Base-by-base conservation (phyloP, 1,140 invertebrate species). In the Drosophila paulistorum region DNA sequence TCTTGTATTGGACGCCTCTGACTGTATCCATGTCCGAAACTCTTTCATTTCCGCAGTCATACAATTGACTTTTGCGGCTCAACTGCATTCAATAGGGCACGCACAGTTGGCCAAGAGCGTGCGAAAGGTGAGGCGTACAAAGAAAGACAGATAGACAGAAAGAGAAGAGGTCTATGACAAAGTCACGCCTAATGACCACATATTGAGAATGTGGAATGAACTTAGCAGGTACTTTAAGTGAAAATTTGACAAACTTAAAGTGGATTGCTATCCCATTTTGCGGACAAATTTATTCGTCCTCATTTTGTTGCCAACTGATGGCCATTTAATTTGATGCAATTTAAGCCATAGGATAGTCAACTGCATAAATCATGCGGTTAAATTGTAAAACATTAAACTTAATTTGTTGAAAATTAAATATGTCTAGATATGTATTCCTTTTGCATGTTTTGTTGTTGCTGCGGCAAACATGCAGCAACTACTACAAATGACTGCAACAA, bases 401-500 rank as follows among this genome's bases (percentile, higher is more conserved):
- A 87, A 87, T 87, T 89, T 89, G 79, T 77, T 87, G 80, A 74
- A 83, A 83, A 89, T 87, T 89, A 87, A 87, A 87, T 89, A 84
- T 80, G 68, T 66, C 77, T 70, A 89, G 80, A 73, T 80, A 83
- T 86, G 11, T 86, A 77, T 85, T 68, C 62, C 65, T 74, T 74
- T 84, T 70, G 71, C 77, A 72, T 68, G 76, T 82, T 83, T 69
- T 63, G 69, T 71, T 58, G 64, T 60, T 62, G 68, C 74, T 71
- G 66, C 63, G 58, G 48, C 23, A 65, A 71, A 77, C 68, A 77
- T 81, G 73, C 82, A 77, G 17, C 20, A 51, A 14, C 45, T 83
- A 71, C 78, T 76, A 71, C 45, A 63, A 71, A 14, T 42, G 54
- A 33, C 55, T 60, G 55, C 68, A 63, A 37, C 64, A 37, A 37